Evolutionary conservation across 2,888 invertebrate species (phyloP).

Genomic region (Stramonita haemastoma): DNA sequence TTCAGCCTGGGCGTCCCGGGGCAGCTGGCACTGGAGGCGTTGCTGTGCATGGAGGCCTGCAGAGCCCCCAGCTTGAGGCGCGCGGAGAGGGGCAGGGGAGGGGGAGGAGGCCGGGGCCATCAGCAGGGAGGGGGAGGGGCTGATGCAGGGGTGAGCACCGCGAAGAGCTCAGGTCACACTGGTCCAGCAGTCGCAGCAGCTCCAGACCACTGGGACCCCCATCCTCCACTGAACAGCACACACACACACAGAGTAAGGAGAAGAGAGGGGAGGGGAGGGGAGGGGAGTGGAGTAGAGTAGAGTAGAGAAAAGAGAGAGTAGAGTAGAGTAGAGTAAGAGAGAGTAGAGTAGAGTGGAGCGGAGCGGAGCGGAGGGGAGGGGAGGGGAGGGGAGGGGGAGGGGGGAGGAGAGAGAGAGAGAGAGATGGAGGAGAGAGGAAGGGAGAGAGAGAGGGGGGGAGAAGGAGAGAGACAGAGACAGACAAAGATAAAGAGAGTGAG

Average conservation of each 20-base stretch:
- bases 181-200: constrained; percentile 92
- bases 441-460: too few relatives aligned
- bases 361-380: too few relatives aligned
- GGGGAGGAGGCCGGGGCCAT: constrained; percentile 41
- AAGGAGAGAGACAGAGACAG: too few relatives aligned
- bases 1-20: constrained; percentile 1
- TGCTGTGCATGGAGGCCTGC: constrained; percentile 28
- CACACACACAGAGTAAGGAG: not conserved
- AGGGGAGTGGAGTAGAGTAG: too few relatives aligned
- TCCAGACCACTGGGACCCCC: constrained; percentile 97
- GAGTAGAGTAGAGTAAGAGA: too few relatives aligned
- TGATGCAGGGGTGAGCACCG: constrained; percentile 84
- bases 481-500: too few relatives aligned
- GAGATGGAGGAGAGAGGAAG: too few relatives aligned
- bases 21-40: not conserved
- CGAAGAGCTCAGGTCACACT: constrained; percentile 93
- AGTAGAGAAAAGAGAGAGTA: too few relatives aligned
- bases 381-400: too few relatives aligned
- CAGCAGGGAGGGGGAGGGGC: constrained; percentile 48
- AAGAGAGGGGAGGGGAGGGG: not conserved
- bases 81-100: constrained; percentile 20
- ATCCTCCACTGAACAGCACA: constrained; percentile 27
- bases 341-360: too few relatives aligned
- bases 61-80: constrained; percentile 34
- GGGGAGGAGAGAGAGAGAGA: too few relatives aligned